Conservation (phyloP, 2,888 invertebrate species). For the Actias luna region DNA sequence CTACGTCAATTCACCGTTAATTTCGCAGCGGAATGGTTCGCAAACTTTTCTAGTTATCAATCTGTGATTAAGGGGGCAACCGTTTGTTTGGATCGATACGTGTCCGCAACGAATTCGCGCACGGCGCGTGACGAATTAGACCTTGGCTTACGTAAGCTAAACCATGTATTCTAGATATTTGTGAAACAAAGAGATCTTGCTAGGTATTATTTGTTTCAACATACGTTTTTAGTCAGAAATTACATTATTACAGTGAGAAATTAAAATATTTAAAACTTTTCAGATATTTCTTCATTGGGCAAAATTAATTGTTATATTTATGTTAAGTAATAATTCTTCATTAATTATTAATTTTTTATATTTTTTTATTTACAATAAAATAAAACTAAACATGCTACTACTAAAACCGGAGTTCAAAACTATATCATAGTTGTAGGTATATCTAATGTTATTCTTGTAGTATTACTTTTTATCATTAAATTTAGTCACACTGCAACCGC, state of each 20-base stretch:
- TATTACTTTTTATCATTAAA: too few species aligned
- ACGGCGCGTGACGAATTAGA: conserved; percentile 53
- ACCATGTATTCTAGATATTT: conserved; percentile 11
- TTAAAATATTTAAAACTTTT: not conserved
- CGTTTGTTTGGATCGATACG: conserved; percentile 41
- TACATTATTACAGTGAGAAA: not conserved
- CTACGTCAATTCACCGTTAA: conserved; percentile 27
- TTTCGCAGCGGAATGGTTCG: conserved; percentile 26
- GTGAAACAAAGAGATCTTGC: conserved; percentile 23
- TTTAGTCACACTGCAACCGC: too few species aligned
- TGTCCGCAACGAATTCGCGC: conserved; percentile 55
- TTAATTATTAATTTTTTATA: too few species aligned
- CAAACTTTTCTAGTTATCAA: conserved; percentile 43
- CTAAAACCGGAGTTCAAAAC: too few species aligned
- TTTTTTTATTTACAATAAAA: too few species aligned
- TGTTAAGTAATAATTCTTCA: too few species aligned
- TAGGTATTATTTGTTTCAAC: not conserved
- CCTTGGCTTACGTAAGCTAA: conserved; percentile 41
- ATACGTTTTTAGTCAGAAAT: not conserved
- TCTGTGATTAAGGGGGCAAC: conserved; percentile 39
- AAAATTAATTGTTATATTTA: too few species aligned
- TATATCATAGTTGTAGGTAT: too few species aligned
- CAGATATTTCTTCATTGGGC: too few species aligned
- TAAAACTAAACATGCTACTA: too few species aligned
- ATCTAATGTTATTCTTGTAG: too few species aligned